A percentile compares a stretch with the other conserved stretches of the same genome.
Evolutionary conservation across 1,140 invertebrate species (phyloP).

Genomic region (Drosophila tropicalis): DNA sequence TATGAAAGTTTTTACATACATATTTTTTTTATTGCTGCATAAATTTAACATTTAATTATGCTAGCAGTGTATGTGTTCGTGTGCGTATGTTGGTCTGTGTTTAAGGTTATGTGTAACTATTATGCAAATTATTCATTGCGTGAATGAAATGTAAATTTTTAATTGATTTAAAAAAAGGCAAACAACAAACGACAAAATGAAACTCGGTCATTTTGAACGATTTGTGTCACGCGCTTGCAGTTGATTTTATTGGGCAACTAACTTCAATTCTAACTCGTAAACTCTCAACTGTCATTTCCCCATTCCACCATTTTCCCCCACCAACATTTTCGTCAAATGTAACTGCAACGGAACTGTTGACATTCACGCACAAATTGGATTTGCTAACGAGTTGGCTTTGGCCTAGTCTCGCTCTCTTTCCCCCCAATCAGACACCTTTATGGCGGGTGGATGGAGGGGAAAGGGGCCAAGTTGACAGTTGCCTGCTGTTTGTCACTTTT

Average conservation of each 20-base stretch:
- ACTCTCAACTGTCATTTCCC: too few species aligned
- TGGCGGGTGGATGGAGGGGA: not conserved
- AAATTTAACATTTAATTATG: constrained; percentile 44
- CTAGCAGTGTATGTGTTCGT: constrained; percentile 17
- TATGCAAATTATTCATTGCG: constrained; percentile 79
- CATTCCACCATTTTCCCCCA: too few species aligned
- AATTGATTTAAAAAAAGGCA: constrained; percentile 60
- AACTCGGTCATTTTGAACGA: constrained; percentile 68
- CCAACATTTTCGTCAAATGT: not conserved
- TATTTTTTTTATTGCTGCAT: constrained; percentile 34
- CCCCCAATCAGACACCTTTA: not conserved
- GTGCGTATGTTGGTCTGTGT: constrained; percentile 19
- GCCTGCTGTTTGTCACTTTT: constrained; percentile 79
- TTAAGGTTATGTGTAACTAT: constrained; percentile 42
- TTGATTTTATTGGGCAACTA: constrained; percentile 23
- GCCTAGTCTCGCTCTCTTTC: not conserved
- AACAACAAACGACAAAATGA: constrained; percentile 13
- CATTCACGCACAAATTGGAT: constrained; percentile 80
- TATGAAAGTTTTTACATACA: constrained; percentile 25
- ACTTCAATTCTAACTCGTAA: constrained; percentile 34
- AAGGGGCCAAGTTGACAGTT: constrained; percentile 53
- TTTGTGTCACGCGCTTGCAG: constrained; percentile 27
- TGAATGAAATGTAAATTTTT: constrained; percentile 79
- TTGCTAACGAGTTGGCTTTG: constrained; percentile 70
- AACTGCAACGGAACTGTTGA: constrained; percentile 72